These are phyloP conservation scores for Mylabris sibirica DNA, from an alignment of 2,888 invertebrate species.

Conservation along the genomic window DNA sequence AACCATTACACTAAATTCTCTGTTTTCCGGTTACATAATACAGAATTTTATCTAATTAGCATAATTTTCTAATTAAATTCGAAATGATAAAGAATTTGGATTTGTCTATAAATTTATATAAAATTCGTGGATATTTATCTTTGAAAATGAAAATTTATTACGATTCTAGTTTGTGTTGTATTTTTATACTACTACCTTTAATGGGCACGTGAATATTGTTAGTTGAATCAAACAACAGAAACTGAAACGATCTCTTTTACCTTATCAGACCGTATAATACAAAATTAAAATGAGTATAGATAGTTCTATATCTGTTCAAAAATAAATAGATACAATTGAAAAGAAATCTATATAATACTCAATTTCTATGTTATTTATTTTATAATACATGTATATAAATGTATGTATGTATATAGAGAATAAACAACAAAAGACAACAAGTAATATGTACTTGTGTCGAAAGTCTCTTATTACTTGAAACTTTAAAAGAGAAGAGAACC, in stretches of 20 bases:
- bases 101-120: background rate
- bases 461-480: background rate
- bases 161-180: too few species aligned
- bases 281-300: background rate
- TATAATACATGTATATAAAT: background rate
- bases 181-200: too few species aligned
- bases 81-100: background rate
- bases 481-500: conserved; percentile 29
- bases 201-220: background rate
- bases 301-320: background rate
- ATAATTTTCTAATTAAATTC: background rate
- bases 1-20: background rate
- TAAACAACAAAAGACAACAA: too few species aligned
- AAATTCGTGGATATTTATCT: too few species aligned
- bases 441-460: conserved; percentile 1
- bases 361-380: background rate
- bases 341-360: conserved; percentile 2
- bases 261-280: conserved; percentile 5
- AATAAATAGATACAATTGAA: conserved; percentile 1
- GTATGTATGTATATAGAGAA: background rate
- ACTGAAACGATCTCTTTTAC: background rate
- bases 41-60: background rate
- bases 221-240: background rate
- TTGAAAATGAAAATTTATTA: too few species aligned
- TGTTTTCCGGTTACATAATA: background rate